phyloP scores from a whole-genome alignment of 2,113 vertebrate genomes.

The Hoplias malabaricus region DNA sequence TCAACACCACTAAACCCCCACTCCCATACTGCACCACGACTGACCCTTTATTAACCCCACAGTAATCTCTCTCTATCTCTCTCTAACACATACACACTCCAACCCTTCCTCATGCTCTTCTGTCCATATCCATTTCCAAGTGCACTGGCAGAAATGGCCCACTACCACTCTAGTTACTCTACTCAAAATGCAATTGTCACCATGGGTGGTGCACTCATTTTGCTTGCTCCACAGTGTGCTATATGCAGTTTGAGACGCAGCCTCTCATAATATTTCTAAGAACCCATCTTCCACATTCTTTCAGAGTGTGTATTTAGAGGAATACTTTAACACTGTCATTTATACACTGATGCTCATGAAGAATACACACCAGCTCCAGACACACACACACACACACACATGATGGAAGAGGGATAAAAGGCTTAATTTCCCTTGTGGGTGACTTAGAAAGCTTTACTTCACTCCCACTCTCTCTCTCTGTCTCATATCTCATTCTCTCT shows the following conservation, averaged over 20 bases:
- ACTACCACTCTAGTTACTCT: too few relatives aligned
- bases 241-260: too few relatives aligned
- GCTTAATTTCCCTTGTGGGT: constrained; percentile 37
- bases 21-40: background rate
- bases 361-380: constrained; percentile 7
- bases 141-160: too few relatives aligned
- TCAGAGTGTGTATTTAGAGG: background rate
- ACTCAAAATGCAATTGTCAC: too few relatives aligned
- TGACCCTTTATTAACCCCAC: background rate
- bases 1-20: background rate
- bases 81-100: constrained; percentile 7
- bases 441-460: constrained; percentile 13
- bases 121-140: background rate
- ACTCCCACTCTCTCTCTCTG: background rate
- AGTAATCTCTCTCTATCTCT: background rate
- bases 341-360: background rate
- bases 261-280: background rate
- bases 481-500: background rate
- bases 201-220: too few relatives aligned
- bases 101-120: constrained; percentile 21
- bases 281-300: background rate
- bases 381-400: constrained; percentile 22
- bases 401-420: constrained; percentile 26
- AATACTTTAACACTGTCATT: constrained; percentile 18
- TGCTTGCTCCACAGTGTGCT: too few relatives aligned